Percentiles rank a stretch among this genome's conserved stretches.
Conservation (phyloP, 2,113 vertebrate species). For the human (Homo sapiens) region DNA sequence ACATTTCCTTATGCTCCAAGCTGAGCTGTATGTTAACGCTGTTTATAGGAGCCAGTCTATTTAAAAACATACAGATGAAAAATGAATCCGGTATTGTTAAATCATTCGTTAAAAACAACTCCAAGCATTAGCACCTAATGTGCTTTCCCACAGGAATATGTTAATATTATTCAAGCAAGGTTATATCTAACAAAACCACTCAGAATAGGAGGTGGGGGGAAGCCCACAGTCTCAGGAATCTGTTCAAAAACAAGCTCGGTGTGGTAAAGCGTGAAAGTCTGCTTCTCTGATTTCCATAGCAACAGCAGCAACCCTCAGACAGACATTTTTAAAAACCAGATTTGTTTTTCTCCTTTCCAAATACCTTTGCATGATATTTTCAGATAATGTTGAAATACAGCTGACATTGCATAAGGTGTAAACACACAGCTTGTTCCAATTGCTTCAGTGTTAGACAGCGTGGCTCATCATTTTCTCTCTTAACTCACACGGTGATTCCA, state of each 20-base stretch:
- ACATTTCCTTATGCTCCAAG: constrained; percentile 80
- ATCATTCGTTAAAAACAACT: constrained; percentile 71
- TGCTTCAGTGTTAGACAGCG: neutral
- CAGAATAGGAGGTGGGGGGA: neutral
- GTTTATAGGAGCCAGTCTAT: constrained; percentile 66
- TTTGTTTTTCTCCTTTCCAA: constrained; percentile 62
- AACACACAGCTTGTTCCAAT: constrained; percentile 42
- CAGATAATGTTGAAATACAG: neutral
- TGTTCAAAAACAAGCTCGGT: constrained; percentile 60
- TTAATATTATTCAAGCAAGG: constrained; percentile 33
- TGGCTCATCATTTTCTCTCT: neutral
- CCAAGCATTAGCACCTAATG: constrained; percentile 64
- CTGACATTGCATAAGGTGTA: neutral
- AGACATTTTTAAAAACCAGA: constrained; percentile 37
- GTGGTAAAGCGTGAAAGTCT: constrained; percentile 54
- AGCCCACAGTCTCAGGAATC: constrained; percentile 42
- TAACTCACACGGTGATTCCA: neutral
- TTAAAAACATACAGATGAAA: constrained; percentile 76
- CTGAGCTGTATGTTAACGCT: constrained; percentile 58
- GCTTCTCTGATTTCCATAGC: constrained; percentile 69
- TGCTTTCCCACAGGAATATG: constrained; percentile 56
- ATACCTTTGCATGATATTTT: constrained; percentile 46
- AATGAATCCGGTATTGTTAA: constrained; percentile 67
- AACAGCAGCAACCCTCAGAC: constrained; percentile 38
- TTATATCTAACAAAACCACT: constrained; percentile 66